These are phyloP conservation scores for Synergus laeviventris DNA, from an alignment of 2,888 invertebrate species.

Conservation along the genomic window DNA sequence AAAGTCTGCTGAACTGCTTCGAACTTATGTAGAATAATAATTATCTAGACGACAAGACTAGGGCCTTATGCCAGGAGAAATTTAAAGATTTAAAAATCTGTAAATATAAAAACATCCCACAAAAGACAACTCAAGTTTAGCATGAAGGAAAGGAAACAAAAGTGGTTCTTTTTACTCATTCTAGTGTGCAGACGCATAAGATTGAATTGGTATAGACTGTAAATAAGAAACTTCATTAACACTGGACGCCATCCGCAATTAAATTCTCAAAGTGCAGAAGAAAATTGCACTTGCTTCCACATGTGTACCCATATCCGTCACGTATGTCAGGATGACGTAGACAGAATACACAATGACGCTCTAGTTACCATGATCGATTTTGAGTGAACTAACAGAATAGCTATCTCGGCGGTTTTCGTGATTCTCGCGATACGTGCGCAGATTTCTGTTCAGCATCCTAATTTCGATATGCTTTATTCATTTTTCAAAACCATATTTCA, in stretches of 20 bases:
- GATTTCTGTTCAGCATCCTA: constrained; percentile 32
- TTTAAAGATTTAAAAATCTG: too few species aligned
- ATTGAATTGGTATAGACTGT: background rate
- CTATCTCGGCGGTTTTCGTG: constrained; percentile 2
- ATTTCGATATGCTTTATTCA: constrained; percentile 11
- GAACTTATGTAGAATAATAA: too few species aligned
- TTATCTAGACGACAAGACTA: too few species aligned
- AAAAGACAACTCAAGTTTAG: too few species aligned
- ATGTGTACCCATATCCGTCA: constrained; percentile 16
- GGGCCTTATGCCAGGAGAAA: too few species aligned
- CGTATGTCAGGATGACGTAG: constrained; percentile 14
- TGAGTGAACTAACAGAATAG: constrained; percentile 14
- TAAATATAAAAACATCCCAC: too few species aligned
- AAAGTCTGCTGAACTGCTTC: too few species aligned
- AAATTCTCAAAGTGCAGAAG: background rate
- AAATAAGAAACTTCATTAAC: background rate
- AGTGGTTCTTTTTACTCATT: too few species aligned
- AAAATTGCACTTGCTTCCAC: constrained; percentile 29
- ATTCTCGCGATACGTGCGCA: constrained; percentile 15
- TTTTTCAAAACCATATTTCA: background rate
- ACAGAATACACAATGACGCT: constrained; percentile 31
- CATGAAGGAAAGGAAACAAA: too few species aligned
- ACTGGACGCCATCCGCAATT: background rate
- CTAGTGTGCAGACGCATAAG: background rate
- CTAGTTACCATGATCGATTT: constrained; percentile 32